phyloP scores from a whole-genome alignment of 2,113 vertebrate genomes.

The Struthidea cinerea region DNA sequence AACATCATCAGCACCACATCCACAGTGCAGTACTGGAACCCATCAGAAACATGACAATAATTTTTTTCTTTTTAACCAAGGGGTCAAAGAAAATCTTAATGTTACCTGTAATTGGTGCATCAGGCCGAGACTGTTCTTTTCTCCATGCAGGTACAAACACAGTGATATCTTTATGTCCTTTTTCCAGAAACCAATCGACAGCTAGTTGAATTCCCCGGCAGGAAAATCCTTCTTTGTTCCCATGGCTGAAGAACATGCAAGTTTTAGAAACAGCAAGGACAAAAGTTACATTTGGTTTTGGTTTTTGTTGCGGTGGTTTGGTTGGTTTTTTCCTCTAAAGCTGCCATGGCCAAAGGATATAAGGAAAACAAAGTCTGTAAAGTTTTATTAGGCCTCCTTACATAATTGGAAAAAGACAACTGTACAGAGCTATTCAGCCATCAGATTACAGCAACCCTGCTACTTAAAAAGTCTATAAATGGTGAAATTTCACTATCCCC shows the following conservation, averaged over 20 bases:
- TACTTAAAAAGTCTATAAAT: not conserved
- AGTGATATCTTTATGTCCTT: conserved; percentile 97
- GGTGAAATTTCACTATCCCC: not conserved
- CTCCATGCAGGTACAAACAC: conserved; percentile 98
- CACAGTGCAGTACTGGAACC: not conserved
- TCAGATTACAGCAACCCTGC: not conserved
- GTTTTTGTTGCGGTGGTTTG: not conserved
- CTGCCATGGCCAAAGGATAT: not conserved
- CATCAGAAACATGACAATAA: not conserved
- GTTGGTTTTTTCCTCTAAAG: not conserved
- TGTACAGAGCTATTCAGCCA: not conserved
- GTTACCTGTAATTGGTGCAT: conserved; percentile 94
- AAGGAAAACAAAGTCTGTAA: not conserved
- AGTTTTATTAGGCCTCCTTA: not conserved
- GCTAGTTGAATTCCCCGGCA: conserved; percentile 96
- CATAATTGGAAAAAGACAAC: not conserved
- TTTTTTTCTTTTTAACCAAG: not conserved
- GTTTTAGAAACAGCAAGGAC: not conserved
- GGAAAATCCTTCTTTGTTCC: conserved; percentile 98
- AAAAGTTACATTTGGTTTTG: not conserved
- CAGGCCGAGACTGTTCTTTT: conserved; percentile 96
- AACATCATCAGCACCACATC: not conserved
- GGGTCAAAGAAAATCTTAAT: not conserved
- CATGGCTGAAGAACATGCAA: conserved; percentile 83
- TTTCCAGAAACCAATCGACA: conserved; percentile 96